Percentiles rank a stretch among this genome's conserved stretches.
Conservation (phyloP, 2,797 vertebrate species). For the Notolepis coatsorum region DNA sequence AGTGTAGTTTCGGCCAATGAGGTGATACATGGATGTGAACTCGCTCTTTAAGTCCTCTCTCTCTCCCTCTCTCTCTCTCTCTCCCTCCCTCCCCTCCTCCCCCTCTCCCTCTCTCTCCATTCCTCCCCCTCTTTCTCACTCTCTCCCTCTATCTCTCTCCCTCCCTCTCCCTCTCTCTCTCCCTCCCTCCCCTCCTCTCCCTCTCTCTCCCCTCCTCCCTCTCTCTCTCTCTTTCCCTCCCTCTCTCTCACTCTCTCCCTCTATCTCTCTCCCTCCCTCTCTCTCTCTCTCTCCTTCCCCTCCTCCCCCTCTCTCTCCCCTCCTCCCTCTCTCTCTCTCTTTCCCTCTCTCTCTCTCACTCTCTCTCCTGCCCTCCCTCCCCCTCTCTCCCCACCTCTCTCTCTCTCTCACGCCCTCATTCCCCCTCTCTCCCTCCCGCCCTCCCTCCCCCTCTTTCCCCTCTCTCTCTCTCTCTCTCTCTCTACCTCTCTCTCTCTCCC, state of each 20-base stretch:
- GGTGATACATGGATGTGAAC: no score
- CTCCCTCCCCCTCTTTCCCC: slow-evolving; percentile 19
- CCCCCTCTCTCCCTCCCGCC: neutral
- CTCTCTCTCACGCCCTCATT: slow-evolving; percentile 11
- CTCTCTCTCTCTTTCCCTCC: neutral
- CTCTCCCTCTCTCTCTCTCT: no score
- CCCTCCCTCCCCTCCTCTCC: neutral
- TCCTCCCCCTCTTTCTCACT: no score
- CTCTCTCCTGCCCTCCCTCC: slow-evolving; percentile 3
- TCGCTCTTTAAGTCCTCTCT: no score
- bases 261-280: no score
- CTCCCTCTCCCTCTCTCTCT: neutral
- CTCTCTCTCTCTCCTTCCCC: no score
- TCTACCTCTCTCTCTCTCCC: neutral
- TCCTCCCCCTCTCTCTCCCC: neutral
- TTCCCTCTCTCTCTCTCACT: neutral
- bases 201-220: slow-evolving; percentile 20
- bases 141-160: neutral
- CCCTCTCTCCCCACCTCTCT: neutral
- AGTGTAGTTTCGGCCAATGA: no score
- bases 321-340: neutral
- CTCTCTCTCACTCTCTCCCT: neutral
- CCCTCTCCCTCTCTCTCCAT: no score
- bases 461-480: neutral
- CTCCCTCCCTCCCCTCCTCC: no score